Evolutionary conservation across 2,888 invertebrate genomes (phyloP), one percentile per base, ranked within the genome.

Genomic region (Nebria salina): DNA sequence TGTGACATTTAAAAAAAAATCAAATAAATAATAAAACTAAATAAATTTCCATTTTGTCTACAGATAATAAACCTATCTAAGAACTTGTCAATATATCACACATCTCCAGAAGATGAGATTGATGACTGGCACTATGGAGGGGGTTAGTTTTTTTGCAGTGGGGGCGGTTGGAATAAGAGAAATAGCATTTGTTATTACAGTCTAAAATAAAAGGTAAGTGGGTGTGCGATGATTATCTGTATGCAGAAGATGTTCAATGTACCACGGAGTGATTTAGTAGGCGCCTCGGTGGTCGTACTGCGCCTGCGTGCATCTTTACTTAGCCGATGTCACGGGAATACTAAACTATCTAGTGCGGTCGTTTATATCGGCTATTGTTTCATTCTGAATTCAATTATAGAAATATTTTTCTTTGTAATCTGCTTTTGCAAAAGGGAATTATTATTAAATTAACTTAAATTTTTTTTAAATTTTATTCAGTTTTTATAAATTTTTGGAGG

Each of bases 211-310:
- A 70, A 70, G 70, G 34, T 34, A 54, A 25, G 70, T 70, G 70
- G 70, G 70, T 70, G 54, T 54, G 70, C 70, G 26, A 73, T 73
- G 41, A 41, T 73, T 13, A 43, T 73, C 13, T 73, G 72, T 34
- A 73, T 73, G 73, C 41, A 41, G 2, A 73, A 41, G 41, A 34
- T 41, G 73, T 73, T 26, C 26, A 7, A 41, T 73, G 73, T n/a
- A n/a, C n/a, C 73, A 68, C 20, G 68, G 15, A 41, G 70, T 70
- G 70, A 70, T 70, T 70, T 70, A 70, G 26, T 26, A 20, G 70
- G 70, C 70, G 70, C 70, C 70, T 54, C 70, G 25, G 20, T 70
- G 34, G 26, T 26, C 26, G 70, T 13, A 70, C 70, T 70, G 20
- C 11, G 70, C 34, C 4, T 70, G 34, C 70, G 70, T 34, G 70